phyloP scores from a whole-genome alignment of 2,797 vertebrate genomes.

The Crocodylus rhombifer region DNA sequence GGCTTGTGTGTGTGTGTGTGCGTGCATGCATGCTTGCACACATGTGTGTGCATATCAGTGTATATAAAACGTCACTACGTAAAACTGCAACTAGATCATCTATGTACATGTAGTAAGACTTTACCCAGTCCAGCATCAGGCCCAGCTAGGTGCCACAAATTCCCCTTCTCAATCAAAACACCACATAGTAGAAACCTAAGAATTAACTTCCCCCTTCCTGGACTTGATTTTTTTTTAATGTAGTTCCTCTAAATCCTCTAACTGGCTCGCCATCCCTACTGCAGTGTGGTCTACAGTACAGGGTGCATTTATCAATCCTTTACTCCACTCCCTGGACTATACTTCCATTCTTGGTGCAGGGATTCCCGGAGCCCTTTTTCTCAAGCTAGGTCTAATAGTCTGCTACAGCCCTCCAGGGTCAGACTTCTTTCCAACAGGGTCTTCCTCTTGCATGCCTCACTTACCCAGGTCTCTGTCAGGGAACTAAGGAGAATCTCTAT shows the following conservation, averaged over 20 bases:
- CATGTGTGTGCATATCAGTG: background rate
- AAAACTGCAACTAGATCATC: background rate
- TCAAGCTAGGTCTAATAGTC: background rate
- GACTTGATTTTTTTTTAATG: background rate
- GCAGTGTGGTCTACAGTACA: background rate
- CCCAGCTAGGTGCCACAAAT: background rate
- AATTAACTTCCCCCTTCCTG: background rate
- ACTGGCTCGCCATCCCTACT: accelerated
- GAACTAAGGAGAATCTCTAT: background rate
- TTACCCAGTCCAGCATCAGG: constrained; percentile 1
- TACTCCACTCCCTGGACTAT: background rate
- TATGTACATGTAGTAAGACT: background rate
- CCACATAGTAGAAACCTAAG: background rate
- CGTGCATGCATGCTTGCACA: background rate
- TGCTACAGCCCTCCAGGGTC: background rate
- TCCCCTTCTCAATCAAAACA: background rate
- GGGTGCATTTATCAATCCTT: background rate
- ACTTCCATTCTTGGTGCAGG: background rate
- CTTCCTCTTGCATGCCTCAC: background rate
- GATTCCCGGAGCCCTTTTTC: background rate
- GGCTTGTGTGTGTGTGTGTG: background rate
- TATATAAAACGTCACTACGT: background rate
- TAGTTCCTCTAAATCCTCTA: background rate
- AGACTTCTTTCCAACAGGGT: background rate
- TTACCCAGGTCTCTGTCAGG: background rate